phyloP scores from a whole-genome alignment of 2,888 invertebrate genomes.

The Tiliacea aurago region DNA sequence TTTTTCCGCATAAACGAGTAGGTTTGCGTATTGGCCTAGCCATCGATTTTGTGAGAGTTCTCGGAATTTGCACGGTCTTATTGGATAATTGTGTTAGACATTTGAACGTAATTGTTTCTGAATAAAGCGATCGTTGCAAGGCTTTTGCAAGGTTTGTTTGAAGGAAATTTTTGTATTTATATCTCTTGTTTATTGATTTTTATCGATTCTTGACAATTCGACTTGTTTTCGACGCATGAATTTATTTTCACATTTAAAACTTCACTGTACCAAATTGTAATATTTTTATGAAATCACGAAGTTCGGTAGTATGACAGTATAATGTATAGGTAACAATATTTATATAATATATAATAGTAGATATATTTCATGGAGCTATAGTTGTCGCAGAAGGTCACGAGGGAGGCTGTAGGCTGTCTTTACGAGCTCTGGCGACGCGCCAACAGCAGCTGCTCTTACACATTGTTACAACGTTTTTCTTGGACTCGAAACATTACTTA shows the following conservation, averaged over 20 bases:
- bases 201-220: neutral
- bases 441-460: constrained; percentile 73
- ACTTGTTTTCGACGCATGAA: neutral
- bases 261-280: neutral
- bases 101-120: constrained; percentile 42
- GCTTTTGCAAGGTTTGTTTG: constrained; percentile 26
- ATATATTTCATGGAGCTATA: constrained; percentile 34
- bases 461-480: constrained; percentile 73
- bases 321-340: constrained; percentile 8
- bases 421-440: constrained; percentile 73
- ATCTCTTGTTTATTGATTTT: constrained; percentile 1
- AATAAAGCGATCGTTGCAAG: constrained; percentile 32
- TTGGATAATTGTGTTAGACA: constrained; percentile 32
- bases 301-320: too few species aligned
- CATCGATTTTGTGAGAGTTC: constrained; percentile 53
- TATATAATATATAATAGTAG: constrained; percentile 11
- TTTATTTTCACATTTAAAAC: neutral
- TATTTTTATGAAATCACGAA: neutral
- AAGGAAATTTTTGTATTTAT: constrained; percentile 11
- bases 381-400: constrained; percentile 55
- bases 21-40: constrained; percentile 8
- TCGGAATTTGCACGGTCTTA: constrained; percentile 32
- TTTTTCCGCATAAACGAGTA: constrained; percentile 27
- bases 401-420: constrained; percentile 59
- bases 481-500: constrained; percentile 69